phyloP scores from a whole-genome alignment of 2,888 invertebrate species.

The Buathra laborator region DNA sequence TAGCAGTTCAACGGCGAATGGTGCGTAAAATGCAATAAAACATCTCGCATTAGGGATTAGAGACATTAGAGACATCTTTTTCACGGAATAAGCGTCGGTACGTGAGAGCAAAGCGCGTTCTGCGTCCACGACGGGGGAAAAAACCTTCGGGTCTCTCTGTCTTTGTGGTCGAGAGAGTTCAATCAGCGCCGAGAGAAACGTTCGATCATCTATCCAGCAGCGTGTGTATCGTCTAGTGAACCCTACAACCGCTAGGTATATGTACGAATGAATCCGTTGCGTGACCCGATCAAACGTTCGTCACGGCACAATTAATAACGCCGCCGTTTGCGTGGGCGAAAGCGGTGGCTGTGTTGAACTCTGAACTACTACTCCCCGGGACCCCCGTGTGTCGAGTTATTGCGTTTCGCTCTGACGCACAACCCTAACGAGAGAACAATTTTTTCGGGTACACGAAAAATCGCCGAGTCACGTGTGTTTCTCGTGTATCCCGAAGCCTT shows the following conservation, averaged over 20 bases:
- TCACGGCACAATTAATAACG: conserved; percentile 79
- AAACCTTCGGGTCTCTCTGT: conserved; percentile 34
- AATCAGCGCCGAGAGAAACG: conserved; percentile 71
- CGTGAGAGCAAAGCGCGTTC: conserved; percentile 64
- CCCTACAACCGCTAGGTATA: conserved; percentile 8
- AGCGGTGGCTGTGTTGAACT: conserved; percentile 20
- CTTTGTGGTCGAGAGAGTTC: conserved; percentile 62
- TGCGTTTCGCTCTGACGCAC: conserved; percentile 64
- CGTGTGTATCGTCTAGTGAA: conserved; percentile 20
- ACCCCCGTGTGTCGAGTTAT: conserved; percentile 56
- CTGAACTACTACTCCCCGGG: conserved; percentile 24
- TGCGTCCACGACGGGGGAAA: conserved; percentile 49
- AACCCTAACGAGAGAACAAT: conserved; percentile 80
- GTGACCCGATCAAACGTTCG: conserved; percentile 74
- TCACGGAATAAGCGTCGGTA: conserved; percentile 61
- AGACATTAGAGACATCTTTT: conserved; percentile 65
- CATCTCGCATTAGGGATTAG: too few species aligned
- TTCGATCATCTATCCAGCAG: conserved; percentile 70
- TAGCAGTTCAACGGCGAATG: not conserved
- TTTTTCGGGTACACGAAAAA: conserved; percentile 63
- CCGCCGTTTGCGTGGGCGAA: conserved; percentile 67
- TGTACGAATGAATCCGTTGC: conserved; percentile 61
- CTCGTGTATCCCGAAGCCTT: conserved; percentile 39
- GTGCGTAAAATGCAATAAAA: not conserved
- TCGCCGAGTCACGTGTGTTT: conserved; percentile 66